Conservation (phyloP, 2,888 invertebrate species). For the Halictus ligatus region DNA sequence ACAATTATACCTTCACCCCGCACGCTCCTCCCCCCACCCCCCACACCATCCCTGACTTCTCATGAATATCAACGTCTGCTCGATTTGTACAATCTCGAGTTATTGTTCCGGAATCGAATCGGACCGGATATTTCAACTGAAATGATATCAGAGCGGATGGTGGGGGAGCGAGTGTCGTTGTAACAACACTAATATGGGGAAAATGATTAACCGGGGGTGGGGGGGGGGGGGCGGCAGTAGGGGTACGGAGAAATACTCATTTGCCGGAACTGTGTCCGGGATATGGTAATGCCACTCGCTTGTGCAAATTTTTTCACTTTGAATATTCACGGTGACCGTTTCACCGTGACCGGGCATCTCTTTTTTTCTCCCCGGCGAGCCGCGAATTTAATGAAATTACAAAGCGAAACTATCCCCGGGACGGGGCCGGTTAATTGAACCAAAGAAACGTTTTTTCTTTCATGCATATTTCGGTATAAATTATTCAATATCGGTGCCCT, state of each 20-base stretch:
- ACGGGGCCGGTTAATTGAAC: slow-evolving; percentile 45
- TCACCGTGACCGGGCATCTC: neutral
- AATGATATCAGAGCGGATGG: neutral
- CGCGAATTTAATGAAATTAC: slow-evolving; percentile 32
- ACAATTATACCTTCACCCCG: slow-evolving; percentile 68
- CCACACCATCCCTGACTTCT: slow-evolving; percentile 44
- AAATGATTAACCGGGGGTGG: neutral
- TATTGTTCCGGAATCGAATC: slow-evolving; percentile 70
- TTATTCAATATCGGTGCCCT: slow-evolving; percentile 59
- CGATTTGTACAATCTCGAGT: slow-evolving; percentile 75
- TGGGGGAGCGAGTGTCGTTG: neutral
- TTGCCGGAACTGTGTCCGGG: neutral
- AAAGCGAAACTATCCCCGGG: slow-evolving; percentile 18
- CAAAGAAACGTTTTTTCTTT: slow-evolving; percentile 33
- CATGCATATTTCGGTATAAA: slow-evolving; percentile 55
- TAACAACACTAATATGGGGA: neutral
- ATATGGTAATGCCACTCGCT: neutral
- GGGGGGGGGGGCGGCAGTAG: neutral
- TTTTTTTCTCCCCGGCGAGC: neutral
- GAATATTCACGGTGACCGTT: slow-evolving; percentile 21
- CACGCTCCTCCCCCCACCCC: slow-evolving; percentile 49
- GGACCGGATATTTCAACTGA: slow-evolving; percentile 39
- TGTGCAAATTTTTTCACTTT: slow-evolving; percentile 18
- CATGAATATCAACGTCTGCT: slow-evolving; percentile 72
- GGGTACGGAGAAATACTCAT: neutral